These are phyloP conservation scores for Rotaria sp. DNA, from an alignment of 2,888 invertebrate species.

Conservation along the genomic window DNA sequence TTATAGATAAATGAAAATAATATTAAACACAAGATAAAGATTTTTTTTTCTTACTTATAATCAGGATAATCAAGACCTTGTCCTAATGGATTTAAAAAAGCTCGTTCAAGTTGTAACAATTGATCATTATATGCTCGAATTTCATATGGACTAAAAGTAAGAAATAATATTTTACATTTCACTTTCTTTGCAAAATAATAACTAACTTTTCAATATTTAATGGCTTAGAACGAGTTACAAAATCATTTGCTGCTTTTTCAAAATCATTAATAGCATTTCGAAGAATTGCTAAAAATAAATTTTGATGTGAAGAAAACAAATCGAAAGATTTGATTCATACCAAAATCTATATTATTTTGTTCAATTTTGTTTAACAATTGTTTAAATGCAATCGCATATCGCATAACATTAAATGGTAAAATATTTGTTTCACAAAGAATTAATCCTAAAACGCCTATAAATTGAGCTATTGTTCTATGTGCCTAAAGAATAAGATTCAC, in stretches of 20 bases:
- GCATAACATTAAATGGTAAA: not conserved
- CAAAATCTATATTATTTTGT: not conserved
- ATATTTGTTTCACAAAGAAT: not conserved
- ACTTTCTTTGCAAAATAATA: not conserved
- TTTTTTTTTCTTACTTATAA: constrained; percentile 14
- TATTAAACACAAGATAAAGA: not conserved
- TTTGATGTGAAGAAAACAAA: not conserved
- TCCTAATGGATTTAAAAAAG: constrained; percentile 36
- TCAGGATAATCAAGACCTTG: not conserved
- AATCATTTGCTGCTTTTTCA: not conserved
- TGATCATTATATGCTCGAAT: constrained; percentile 39
- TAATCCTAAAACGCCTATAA: not conserved
- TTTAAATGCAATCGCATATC: not conserved
- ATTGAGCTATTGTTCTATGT: not conserved
- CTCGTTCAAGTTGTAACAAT: constrained; percentile 34
- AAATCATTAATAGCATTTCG: not conserved
- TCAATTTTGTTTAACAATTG: not conserved
- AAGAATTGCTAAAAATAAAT: not conserved
- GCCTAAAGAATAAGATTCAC: not conserved
- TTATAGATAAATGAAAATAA: constrained; percentile 1
- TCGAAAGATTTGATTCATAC: not conserved
- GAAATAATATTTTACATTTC: too few species aligned
- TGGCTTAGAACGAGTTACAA: not conserved
- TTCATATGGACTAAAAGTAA: constrained; percentile 10
- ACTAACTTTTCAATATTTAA: not conserved